These are phyloP conservation scores for Pseudonaja textilis DNA, from an alignment of 2,113 vertebrate species.

Conservation along the genomic window DNA sequence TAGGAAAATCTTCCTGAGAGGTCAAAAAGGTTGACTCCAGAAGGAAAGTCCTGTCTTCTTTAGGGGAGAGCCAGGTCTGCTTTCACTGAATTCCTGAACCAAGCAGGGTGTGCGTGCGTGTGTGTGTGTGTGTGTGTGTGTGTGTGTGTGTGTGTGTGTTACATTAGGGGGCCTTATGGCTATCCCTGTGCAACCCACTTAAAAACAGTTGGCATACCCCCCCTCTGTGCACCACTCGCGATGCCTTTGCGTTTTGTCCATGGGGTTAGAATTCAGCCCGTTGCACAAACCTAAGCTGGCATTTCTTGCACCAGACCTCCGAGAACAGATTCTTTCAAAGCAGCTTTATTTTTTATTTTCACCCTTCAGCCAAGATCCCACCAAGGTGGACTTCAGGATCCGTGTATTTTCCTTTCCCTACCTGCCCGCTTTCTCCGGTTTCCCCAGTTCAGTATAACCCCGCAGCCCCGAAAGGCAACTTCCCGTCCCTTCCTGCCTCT, in stretches of 20 bases:
- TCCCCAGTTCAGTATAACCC: neutral
- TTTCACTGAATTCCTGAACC: neutral
- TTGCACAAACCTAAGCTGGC: no score
- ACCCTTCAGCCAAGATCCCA: neutral
- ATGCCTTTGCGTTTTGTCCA: neutral
- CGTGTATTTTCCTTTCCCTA: neutral
- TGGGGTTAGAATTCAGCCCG: neutral
- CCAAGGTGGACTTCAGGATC: neutral
- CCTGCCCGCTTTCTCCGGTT: neutral
- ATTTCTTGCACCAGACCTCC: neutral
- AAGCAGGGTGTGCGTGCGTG: neutral
- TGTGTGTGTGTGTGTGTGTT: neutral
- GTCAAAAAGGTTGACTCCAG: neutral
- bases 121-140: neutral
- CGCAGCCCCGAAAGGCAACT: no score
- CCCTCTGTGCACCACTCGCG: neutral
- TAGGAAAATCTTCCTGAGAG: neutral
- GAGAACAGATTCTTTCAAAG: neutral
- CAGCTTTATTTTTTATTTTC: no score
- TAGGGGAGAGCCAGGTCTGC: no score
- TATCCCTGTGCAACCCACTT: neutral
- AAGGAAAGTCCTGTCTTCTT: neutral
- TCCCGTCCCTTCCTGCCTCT: neutral
- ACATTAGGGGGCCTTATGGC: neutral
- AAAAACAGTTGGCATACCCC: neutral